Evolutionary conservation across 2,113 vertebrate species (phyloP), one percentile per base, ranked within the genome.

Genomic region (Argyrosomus japonicus): DNA sequence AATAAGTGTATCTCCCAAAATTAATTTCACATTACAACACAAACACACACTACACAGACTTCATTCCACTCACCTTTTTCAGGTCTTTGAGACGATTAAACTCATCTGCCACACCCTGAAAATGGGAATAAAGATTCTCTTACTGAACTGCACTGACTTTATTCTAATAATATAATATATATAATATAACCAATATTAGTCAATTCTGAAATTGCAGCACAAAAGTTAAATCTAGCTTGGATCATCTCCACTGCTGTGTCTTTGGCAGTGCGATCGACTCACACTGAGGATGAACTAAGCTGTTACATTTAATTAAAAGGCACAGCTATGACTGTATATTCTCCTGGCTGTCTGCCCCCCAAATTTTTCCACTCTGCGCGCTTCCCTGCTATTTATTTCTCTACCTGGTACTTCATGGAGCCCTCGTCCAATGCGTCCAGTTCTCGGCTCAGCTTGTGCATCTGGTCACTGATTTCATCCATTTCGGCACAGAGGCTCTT

Each of bases 51-150:
- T 40, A 8, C 0, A 43, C 23, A 21, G 17, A 50, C 68, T 6
- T 36, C 17, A 45, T 54, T 81, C 21, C 56, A 87, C 95, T 95
- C 84, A 97, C 97, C 88, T 75, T 90, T 84, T 97, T 97, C 0
- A 96, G 86, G 36, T 95, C 95, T 88, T 97, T 97, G 57, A 97
- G 94, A 54, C 93, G 84, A 84, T 97, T 96, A 87, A 96, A 97
- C 56, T 97, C 96, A 74, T 96, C 96, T 0, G 95, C 95, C 1
- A 96, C 93, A 0, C 93, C 96, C 96, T 97, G 82, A 23, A 81
- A 69, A 75, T 7, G 9, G 50, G 61, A 74, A 60, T 45, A 25
- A 2, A 75, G 11, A 68, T 4, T 1, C 2, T 54, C 0, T 60
- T 17, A 73, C 23, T 73, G 27, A 45, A 6, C 17, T 56, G 12